A percentile compares a stretch with the other conserved stretches of the same genome.
Conservation (phyloP, 2,113 vertebrate genomes). For the Hippopotamus amphibius region DNA sequence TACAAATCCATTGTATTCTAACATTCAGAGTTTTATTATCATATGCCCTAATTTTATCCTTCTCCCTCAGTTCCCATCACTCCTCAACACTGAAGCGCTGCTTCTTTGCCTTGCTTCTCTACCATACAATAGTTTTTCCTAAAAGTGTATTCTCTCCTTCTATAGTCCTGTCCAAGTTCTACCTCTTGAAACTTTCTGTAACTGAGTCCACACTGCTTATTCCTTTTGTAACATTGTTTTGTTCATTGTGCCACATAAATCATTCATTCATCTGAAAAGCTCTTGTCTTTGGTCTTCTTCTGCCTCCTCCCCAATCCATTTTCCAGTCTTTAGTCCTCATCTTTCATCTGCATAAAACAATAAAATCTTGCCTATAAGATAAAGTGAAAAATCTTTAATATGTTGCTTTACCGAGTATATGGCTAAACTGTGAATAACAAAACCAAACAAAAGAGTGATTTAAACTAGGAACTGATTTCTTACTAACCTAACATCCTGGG, state of each 20-base stretch:
- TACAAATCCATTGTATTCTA: neutral
- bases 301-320: neutral
- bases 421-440: neutral
- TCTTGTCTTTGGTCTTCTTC: neutral
- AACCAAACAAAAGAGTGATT: neutral
- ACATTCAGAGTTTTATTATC: neutral
- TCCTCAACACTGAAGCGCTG: neutral
- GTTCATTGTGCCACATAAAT: neutral
- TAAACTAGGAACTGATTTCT: neutral
- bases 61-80: neutral
- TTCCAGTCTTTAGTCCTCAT: neutral
- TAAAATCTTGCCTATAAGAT: neutral
- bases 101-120: neutral
- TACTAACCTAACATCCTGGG: neutral
- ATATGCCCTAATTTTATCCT: neutral
- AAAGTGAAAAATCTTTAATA: neutral
- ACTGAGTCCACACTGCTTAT: neutral
- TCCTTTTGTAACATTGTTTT: neutral
- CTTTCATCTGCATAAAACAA: neutral
- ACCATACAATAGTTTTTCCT: neutral
- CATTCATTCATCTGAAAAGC: conserved; percentile 41
- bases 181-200: neutral
- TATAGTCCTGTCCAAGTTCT: neutral
- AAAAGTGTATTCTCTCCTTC: neutral
- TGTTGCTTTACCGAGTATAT: neutral